Evolutionary conservation across 1,140 invertebrate species (phyloP), one percentile per base, ranked within the genome.

Genomic region (Oryzaephilus surinamensis): DNA sequence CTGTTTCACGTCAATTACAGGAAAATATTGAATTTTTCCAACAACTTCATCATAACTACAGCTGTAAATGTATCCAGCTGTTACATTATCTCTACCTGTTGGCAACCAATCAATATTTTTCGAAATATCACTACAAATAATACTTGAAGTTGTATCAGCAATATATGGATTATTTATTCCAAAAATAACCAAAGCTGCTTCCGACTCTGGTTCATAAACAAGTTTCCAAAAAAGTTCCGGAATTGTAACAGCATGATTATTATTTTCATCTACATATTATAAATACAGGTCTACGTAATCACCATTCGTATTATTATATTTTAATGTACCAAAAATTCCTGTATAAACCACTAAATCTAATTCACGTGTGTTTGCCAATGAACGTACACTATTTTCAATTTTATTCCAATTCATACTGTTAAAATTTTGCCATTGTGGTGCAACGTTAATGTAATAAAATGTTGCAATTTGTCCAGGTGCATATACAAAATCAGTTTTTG

Each of bases 401-500:
- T 51, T 50, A 6, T 60, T 51, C 73, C 74, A 77, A 41, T 75
- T 75, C 5, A 63, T 64, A 8, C 46, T 58, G 47, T 77, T 77
- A 40, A 76, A 67, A 6, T 52, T 53, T 39, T 69, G 63, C 72
- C 73, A 77, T 46, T 76, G 71, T 7, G 72, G 71, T 0, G 65
- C 68, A 0, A 60, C 62, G 45, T 77, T 77, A 3, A 73, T 44
- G 36, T 67, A 73, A 44, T 65, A 12, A 57, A 76, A 80, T 3
- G 76, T 76, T 11, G 73, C 62, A 1, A 71, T 65, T 52, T 82
- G 76, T 32, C 73, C 71, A 10, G 68, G 58, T 0, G 67, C 75
- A 43, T 69, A 77, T 2, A 79, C 62, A 30, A 72, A 75, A 52
- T 83, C 78, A 20, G 66, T 70, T 52, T 79, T 78, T 15, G 79